Conservation (phyloP, 2,888 invertebrate species). For the Eucriotettix oculatus region DNA sequence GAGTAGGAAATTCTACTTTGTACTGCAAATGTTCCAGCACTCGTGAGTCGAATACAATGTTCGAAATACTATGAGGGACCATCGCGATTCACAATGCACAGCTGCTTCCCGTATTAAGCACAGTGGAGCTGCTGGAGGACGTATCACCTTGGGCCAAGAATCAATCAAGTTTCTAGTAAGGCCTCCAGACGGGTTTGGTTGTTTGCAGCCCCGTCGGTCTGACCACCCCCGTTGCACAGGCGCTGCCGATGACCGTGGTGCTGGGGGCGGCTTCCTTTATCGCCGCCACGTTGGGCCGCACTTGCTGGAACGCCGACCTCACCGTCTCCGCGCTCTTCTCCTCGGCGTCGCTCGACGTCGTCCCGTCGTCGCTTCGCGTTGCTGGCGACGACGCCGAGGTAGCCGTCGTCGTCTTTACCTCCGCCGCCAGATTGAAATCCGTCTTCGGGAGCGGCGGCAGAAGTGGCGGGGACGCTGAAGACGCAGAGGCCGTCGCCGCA, state of each 20-base stretch:
- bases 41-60: no score
- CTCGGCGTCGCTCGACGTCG: conserved; percentile 26
- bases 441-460: conserved; percentile 15
- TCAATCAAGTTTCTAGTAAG: not conserved
- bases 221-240: not conserved
- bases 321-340: not conserved
- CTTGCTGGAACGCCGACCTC: not conserved
- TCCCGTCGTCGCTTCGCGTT: conserved; percentile 30
- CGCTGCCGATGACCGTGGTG: not conserved
- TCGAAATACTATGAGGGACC: no score
- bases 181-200: not conserved
- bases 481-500: no score
- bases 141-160: no score
- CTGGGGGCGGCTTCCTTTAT: conserved; percentile 2
- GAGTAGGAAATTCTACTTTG: no score
- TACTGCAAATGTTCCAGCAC: no score
- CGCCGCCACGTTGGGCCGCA: conserved; percentile 1
- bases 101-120: no score
- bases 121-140: no score
- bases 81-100: no score
- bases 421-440: conserved; percentile 27
- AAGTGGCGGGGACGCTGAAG: not conserved
- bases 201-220: not conserved
- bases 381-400: conserved; percentile 36
- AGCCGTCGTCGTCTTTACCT: conserved; percentile 27